Percentiles rank a stretch among this genome's conserved stretches.
These are phyloP conservation scores for Madoqua kirkii DNA, from an alignment of 2,113 vertebrate genomes.

Conservation along the genomic window DNA sequence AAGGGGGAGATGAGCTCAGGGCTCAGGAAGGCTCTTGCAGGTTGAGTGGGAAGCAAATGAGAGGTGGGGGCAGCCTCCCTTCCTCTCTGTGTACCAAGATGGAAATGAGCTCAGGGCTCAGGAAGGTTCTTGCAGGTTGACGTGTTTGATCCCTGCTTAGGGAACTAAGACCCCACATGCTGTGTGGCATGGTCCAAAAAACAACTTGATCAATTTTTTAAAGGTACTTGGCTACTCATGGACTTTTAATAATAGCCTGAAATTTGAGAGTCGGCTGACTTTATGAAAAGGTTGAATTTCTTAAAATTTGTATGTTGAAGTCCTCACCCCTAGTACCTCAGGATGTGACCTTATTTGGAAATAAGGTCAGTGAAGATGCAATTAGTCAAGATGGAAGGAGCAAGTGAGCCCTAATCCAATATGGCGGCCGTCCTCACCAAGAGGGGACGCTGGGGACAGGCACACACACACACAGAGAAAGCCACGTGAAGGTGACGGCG, in stretches of 20 bases:
- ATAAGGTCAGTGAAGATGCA: background rate
- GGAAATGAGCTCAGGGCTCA: background rate
- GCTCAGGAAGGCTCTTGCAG: too few relatives aligned
- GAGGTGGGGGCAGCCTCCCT: background rate
- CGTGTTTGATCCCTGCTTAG: rapidly evolving
- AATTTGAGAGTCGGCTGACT: background rate
- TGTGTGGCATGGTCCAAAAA: background rate
- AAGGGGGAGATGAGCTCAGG: too few relatives aligned
- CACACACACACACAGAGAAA: background rate
- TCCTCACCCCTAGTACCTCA: background rate
- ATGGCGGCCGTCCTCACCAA: background rate
- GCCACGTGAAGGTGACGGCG: background rate
- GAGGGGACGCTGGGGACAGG: background rate
- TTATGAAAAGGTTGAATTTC: background rate
- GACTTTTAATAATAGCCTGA: background rate
- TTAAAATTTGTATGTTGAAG: background rate
- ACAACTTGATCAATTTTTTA: background rate
- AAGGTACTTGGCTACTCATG: background rate
- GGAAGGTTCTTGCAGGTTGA: background rate
- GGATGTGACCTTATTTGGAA: background rate
- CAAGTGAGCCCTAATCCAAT: too few relatives aligned
- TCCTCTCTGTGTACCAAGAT: background rate
- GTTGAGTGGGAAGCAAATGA: background rate
- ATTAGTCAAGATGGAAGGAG: background rate
- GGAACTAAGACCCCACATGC: background rate